Evolutionary conservation across 2,888 invertebrate genomes (phyloP).

Genomic region (Neoscelio sp.): DNA sequence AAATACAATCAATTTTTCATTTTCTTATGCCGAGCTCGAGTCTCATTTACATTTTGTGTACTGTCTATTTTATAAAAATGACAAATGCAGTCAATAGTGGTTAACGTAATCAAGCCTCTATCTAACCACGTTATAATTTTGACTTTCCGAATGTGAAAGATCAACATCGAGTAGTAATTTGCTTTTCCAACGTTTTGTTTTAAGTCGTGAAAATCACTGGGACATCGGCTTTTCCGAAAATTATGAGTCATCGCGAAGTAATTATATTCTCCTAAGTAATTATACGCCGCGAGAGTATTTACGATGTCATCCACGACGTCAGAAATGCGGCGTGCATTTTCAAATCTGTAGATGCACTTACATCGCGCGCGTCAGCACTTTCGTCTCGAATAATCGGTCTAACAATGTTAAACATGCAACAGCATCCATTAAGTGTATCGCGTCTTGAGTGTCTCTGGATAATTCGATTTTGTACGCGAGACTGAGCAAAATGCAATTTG

Average conservation of each 20-base stretch:
- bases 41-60: too few relatives aligned
- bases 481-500: slow-evolving; percentile 25
- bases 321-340: slow-evolving; percentile 11
- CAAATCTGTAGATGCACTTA: slow-evolving; percentile 23
- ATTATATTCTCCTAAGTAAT: slow-evolving; percentile 47
- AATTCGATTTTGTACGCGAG: slow-evolving; percentile 35
- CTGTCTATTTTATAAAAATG: too few relatives aligned
- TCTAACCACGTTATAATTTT: too few relatives aligned
- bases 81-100: too few relatives aligned
- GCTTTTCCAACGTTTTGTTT: too few relatives aligned
- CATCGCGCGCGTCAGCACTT: slow-evolving; percentile 51
- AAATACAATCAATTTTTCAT: too few relatives aligned
- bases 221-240: slow-evolving; percentile 28
- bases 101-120: too few relatives aligned
- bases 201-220: too few relatives aligned
- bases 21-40: too few relatives aligned
- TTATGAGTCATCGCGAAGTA: slow-evolving; percentile 45
- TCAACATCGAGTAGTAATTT: too few relatives aligned
- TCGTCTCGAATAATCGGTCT: slow-evolving; percentile 51
- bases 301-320: slow-evolving; percentile 12
- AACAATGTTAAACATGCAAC: slow-evolving; percentile 41
- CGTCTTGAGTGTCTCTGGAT: slow-evolving; percentile 29
- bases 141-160: too few relatives aligned
- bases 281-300: slow-evolving; percentile 29
- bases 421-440: slow-evolving; percentile 39